These are phyloP conservation scores for Beris morrisii DNA, from an alignment of 2,888 invertebrate genomes.

Conservation along the genomic window DNA sequence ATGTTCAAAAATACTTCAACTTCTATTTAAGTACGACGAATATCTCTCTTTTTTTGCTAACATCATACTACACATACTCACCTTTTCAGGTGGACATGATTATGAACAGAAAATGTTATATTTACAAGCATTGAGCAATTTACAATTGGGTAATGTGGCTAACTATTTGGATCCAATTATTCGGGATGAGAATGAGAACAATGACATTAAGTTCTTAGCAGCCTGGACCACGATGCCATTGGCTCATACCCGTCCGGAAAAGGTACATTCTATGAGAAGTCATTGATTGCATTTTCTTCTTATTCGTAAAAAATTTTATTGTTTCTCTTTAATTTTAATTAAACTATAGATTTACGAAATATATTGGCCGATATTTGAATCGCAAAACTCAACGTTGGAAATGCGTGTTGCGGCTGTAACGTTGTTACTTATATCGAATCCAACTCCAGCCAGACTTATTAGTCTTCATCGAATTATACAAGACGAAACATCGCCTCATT, in stretches of 20 bases:
- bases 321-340: conserved; percentile 16
- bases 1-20: conserved; percentile 71
- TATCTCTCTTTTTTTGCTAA: not conserved
- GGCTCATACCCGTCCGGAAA: conserved; percentile 58
- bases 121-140: conserved; percentile 70
- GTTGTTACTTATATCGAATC: conserved; percentile 65
- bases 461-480: conserved; percentile 70
- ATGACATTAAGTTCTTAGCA: conserved; percentile 64
- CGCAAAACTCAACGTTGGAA: conserved; percentile 67
- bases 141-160: conserved; percentile 62
- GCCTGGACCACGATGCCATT: conserved; percentile 64
- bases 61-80: not conserved
- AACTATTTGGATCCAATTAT: conserved; percentile 60
- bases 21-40: conserved; percentile 65
- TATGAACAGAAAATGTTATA: conserved; percentile 72
- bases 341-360: conserved; percentile 61
- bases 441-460: conserved; percentile 66
- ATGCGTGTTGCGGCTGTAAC: conserved; percentile 68
- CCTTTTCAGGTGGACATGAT: conserved; percentile 62
- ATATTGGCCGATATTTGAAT: conserved; percentile 69
- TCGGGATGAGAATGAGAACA: conserved; percentile 59
- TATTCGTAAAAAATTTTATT: not conserved
- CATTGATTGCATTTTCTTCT: not conserved
- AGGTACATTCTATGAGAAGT: conserved; percentile 48
- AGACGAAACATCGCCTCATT: conserved; percentile 63